Evolutionary conservation across 2,888 invertebrate genomes (phyloP), one percentile per base, ranked within the genome.

Genomic region (Drosophila pegasa): DNA sequence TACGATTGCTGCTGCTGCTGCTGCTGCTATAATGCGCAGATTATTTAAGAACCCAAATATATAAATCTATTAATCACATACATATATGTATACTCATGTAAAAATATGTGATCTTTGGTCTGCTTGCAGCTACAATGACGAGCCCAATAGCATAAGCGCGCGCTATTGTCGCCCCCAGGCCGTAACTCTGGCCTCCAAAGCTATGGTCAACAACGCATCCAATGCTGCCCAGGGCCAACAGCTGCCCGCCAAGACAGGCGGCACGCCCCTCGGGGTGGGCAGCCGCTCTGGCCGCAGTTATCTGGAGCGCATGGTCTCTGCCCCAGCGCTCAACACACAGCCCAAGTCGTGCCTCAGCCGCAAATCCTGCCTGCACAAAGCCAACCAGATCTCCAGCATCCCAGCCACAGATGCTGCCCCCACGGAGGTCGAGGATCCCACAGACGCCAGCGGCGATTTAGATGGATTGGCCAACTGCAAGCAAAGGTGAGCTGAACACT

Each of bases 301-400:
- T 55, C 75, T 91, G 68, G 89, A 88, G 61, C 91, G 90, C 35
- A 77, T 88, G 74, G 76, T 86, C 43, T 89, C 90, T n/a, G 90
- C 91, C 12, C 90, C 89, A 31, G 78, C 87, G 64, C 89, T 92
- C 70, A 90, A 90, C 18, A 81, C 87, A 54, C 91, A 91, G 66
- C 94, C 94, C 6, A 93, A 93, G 73, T 94, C 94, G 29, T 94
- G 94, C 78, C 90, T 94, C 38, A 93, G 90, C 62, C 90, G 91
- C 61, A 89, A 90, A 77, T 88, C 89, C 81, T 90, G 90, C 89
- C 88, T 87, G 66, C 86, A 90, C 60, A 82, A 78, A 57, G 37
- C 55, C 63, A 78, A 71, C 38, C 68, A 71, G 68, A 55, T 57
- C 50, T 31, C 41, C 59, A 50, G 7, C 29, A 47, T 33, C 27